Evolutionary conservation across 2,113 vertebrate species (phyloP), one percentile per base, ranked within the genome.

Genomic region (Phaetusa simplex): DNA sequence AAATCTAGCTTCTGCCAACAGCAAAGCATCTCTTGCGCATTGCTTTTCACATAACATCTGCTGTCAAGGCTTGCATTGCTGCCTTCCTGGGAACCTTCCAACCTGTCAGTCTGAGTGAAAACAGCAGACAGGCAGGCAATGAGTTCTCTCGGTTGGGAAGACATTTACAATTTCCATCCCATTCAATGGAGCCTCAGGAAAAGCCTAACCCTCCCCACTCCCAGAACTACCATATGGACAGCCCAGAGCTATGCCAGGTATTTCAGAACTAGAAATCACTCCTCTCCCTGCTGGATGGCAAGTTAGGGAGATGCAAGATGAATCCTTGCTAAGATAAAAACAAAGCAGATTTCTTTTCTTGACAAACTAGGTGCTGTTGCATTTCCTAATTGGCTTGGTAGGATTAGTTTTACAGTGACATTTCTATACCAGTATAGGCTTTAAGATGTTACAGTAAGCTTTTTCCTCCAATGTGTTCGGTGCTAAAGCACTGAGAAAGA

Each of bases 41-140:
- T 58, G 66, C 82, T 79, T 96, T 94, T 93, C 94, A 96, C 79
- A 58, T 82, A 95, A 89, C 97, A 97, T 97, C 97, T 97, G 97
- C 96, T 94, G 92, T 94, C 94, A 92, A 78, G 95, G 38, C 83
- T 83, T 78, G 55, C 32, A 24, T 49, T n/a, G 85, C 88, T 3
- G 76, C 94, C 93, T 97, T 95, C 92, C 93, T 97, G 96, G 92
- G 87, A 97, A 50, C 80, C 74, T 91, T 96, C 91, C 96, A 96
- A 76, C 70, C 88, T 95, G 96, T 95, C 96, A 96, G 73, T 76
- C 79, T 81, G 86, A 91, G 77, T 71, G 86, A 90, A 94, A 95
- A 73, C 92, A 94, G 92, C 90, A 70, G 81, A 97, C 92, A 95
- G 90, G 82, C 88, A 93, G 86, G 91, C 79, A 92, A 13, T 6